Conservation (phyloP, 2,888 invertebrate genomes). For the Platerodrilus igneus region DNA sequence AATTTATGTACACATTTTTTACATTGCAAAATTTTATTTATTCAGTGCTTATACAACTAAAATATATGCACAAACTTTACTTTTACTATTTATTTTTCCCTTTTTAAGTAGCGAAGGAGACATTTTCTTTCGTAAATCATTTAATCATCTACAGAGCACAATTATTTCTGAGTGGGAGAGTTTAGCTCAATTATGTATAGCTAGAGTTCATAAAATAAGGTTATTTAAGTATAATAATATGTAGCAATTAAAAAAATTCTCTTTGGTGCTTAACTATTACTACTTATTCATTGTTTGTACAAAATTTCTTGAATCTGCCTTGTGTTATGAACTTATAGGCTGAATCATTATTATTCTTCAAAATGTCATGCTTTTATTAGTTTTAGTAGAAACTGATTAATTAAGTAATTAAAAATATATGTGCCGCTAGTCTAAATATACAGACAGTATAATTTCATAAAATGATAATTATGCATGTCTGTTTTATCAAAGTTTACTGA, state of each 20-base stretch:
- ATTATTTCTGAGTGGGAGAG: slow-evolving; percentile 33
- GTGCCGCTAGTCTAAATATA: slow-evolving; percentile 40
- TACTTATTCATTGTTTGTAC: slow-evolving; percentile 9
- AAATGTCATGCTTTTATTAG: slow-evolving; percentile 43
- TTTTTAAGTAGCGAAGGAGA: slow-evolving; percentile 43
- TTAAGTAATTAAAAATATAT: slow-evolving; percentile 40
- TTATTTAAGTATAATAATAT: slow-evolving; percentile 19
- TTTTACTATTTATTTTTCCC: too few relatives aligned
- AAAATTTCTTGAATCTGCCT: slow-evolving; percentile 17
- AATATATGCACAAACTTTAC: too few relatives aligned
- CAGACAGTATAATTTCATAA: slow-evolving; percentile 24
- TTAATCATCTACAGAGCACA: slow-evolving; percentile 37
- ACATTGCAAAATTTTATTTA: too few relatives aligned
- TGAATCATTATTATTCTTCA: slow-evolving; percentile 32
- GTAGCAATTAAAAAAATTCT: too few relatives aligned
- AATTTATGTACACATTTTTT: too few relatives aligned
- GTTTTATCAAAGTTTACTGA: slow-evolving; percentile 43
- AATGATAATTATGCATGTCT: slow-evolving; percentile 31
- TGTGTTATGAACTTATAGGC: slow-evolving; percentile 28
- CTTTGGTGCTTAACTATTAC: slow-evolving; percentile 13
- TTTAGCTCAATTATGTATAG: slow-evolving; percentile 33
- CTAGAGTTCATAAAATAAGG: slow-evolving; percentile 29
- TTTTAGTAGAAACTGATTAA: slow-evolving; percentile 43
- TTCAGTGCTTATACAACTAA: too few relatives aligned
- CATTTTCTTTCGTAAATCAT: slow-evolving; percentile 36